A percentile compares a stretch with the other conserved stretches of the same genome.
Evolutionary conservation across 2,113 vertebrate genomes (phyloP).

Genomic region (Morone saxatilis): DNA sequence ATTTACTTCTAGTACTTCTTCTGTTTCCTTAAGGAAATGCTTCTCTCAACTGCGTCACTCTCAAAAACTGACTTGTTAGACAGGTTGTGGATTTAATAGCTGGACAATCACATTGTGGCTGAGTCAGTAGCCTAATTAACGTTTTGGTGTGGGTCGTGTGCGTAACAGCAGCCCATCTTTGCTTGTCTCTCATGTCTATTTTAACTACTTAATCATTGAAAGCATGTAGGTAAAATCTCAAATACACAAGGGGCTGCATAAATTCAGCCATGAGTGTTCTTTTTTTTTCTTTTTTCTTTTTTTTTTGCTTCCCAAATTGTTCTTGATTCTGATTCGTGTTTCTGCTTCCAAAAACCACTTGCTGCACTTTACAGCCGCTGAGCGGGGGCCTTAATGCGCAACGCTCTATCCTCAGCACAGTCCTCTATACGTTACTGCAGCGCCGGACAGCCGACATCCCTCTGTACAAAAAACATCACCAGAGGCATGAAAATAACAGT

Average conservation of each 20-base stretch:
- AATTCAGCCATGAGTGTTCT: neutral
- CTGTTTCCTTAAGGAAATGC: too few relatives aligned
- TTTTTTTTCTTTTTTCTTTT: too few relatives aligned
- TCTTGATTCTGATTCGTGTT: neutral
- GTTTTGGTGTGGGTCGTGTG: neutral
- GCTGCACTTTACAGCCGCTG: neutral
- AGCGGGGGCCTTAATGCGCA: neutral
- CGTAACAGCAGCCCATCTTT: neutral
- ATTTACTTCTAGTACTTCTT: neutral
- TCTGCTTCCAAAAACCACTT: neutral
- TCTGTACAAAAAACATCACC: neutral
- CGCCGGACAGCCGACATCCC: neutral
- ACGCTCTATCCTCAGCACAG: neutral
- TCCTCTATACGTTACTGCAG: too few relatives aligned
- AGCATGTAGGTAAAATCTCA: neutral
- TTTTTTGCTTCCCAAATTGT: neutral
- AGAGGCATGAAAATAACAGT: neutral
- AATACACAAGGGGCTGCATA: neutral
- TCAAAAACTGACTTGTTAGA: neutral
- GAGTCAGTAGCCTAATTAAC: neutral
- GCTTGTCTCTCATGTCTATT: too few relatives aligned
- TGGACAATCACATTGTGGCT: neutral
- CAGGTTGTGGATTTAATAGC: neutral
- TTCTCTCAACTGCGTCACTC: neutral
- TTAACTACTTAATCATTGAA: neutral